Evolutionary conservation across 2,888 invertebrate species (phyloP), one percentile per base, ranked within the genome.

Genomic region (Pollenia angustigena): DNA sequence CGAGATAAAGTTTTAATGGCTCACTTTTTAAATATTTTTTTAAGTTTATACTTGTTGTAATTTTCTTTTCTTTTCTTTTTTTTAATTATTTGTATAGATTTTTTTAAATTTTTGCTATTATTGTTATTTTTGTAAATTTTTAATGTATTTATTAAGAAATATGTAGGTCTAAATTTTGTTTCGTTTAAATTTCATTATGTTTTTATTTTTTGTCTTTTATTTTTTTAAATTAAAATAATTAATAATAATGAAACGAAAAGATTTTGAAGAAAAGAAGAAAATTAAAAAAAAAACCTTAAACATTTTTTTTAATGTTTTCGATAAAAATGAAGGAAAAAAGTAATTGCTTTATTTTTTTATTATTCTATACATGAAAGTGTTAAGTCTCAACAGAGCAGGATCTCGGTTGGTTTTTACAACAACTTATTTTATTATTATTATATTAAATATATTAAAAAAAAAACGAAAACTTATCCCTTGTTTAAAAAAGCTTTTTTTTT

Each of bases 381-480:
- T 82, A 81, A 79, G 89, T 88, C 90, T 90, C 91, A 91, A 90
- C 90, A 91, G 92, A 92, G 92, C 92, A 91, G 92, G 92, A 92
- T 92, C 92, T 92, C 92, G 88, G 92, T 91, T 92, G 92, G 90
- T 91, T 91, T 91, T 82, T 84, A 91, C 86, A 91, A 90, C 88
- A 90, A 89, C 85, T 89, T 89, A 88, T 90, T 87, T 81, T 88
- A 85, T 81, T 81, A 89, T 86, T 88, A 87, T 87, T 87, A 85
- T 75, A 83, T 88, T 74, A 82, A 89, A n/a, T 88, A 89, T 89
- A 88, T 86, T 80, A 68, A 79, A n/a, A 32, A 32, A 71, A 52
- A 81, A 78, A 82, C 69, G 46, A 58, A 66, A 83, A 46, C 40
- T 40, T 58, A 89, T 88, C 88, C 87, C 89, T 85, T 48, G 23